Percentiles rank a stretch among this genome's conserved stretches.
These are phyloP conservation scores for Drosophila silvestris DNA, from an alignment of 2,888 invertebrate genomes.

Conservation along the genomic window DNA sequence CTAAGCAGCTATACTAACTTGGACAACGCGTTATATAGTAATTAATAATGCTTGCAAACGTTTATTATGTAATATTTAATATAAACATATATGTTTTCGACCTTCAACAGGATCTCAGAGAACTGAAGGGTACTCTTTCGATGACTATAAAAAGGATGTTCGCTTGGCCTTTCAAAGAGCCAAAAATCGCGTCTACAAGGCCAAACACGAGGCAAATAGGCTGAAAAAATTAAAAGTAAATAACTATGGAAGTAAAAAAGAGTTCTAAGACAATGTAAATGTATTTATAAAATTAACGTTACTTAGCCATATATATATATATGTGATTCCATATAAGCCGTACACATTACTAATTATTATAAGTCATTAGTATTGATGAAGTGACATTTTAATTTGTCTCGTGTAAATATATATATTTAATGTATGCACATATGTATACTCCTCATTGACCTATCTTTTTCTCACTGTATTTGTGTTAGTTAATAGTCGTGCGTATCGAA, in stretches of 20 bases:
- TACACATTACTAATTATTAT: not conserved
- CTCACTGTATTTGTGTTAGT: not conserved
- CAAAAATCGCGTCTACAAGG: constrained; percentile 12
- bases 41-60: not conserved
- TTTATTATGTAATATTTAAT: not conserved
- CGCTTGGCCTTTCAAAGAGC: constrained; percentile 7
- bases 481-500: not conserved
- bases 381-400: not conserved
- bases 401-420: constrained; percentile 11
- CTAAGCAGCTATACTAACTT: constrained; percentile 32
- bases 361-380: not conserved
- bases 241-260: not conserved
- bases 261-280: not conserved
- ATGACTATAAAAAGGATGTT: constrained; percentile 10
- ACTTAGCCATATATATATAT: not conserved
- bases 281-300: not conserved
- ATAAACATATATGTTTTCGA: not conserved
- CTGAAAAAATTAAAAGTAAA: not conserved
- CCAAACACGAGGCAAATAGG: constrained; percentile 11
- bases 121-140: constrained; percentile 1
- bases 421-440: not conserved
- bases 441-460: not conserved
- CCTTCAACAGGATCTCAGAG: not conserved
- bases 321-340: not conserved
- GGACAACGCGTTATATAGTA: constrained; percentile 8